phyloP scores from a whole-genome alignment of 1,140 invertebrate genomes.

The Bombus terrestris region DNA sequence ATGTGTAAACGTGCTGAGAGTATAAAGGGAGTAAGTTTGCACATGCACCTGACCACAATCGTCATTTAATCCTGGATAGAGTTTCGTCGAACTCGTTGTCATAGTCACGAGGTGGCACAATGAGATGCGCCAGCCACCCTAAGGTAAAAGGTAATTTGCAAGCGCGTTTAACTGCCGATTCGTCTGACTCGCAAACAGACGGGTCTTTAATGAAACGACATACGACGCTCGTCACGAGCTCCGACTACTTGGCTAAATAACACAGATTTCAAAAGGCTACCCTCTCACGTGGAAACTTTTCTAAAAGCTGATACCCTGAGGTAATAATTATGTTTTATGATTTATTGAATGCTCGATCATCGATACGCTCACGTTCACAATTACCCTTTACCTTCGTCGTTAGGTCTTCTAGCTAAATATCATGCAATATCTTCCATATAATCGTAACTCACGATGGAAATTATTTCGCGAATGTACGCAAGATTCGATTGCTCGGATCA shows the following conservation, averaged over 20 bases:
- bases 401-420: conserved; percentile 4
- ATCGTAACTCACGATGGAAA: not conserved
- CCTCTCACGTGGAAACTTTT: no score
- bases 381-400: not conserved
- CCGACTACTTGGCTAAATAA: not conserved
- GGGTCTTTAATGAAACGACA: not conserved
- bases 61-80: not conserved
- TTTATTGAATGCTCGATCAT: conserved; percentile 18
- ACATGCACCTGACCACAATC: not conserved
- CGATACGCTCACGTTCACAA: not conserved
- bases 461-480: not conserved
- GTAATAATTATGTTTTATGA: conserved; percentile 24
- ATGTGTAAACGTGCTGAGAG: not conserved
- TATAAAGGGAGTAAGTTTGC: not conserved
- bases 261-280: not conserved
- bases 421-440: not conserved
- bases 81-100: not conserved
- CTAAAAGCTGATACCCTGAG: not conserved
- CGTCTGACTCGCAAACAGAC: not conserved
- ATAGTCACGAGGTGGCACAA: not conserved
- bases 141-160: not conserved
- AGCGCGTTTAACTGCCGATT: not conserved
- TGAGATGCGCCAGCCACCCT: not conserved
- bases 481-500: not conserved
- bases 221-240: not conserved